Percentiles rank a stretch among this genome's conserved stretches.
Conservation (phyloP, 2,113 vertebrate genomes). For the Ceyx margarethae region DNA sequence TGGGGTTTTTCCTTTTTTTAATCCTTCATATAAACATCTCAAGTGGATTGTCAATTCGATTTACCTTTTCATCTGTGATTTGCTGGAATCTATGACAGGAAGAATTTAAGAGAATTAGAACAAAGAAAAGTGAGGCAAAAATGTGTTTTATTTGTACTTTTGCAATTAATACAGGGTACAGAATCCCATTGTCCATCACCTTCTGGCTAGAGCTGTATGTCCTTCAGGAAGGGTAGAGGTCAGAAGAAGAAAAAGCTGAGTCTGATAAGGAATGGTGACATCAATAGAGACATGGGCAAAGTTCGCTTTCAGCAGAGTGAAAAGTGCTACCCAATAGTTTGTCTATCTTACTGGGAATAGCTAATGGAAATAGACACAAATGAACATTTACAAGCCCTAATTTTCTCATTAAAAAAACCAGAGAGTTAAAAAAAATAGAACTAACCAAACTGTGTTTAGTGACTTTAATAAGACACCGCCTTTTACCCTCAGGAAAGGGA, state of each 20-base stretch:
- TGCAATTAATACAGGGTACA: not conserved
- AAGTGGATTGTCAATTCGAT: not conserved
- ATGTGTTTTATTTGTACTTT: not conserved
- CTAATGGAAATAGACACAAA: slow-evolving; percentile 48
- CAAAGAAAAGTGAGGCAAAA: not conserved
- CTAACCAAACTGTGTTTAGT: slow-evolving; percentile 14
- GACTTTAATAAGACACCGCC: slow-evolving; percentile 59
- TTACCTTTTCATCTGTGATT: not conserved
- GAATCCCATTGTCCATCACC: not conserved
- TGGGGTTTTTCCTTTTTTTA: not conserved
- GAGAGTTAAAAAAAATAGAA: slow-evolving; percentile 14
- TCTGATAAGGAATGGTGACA: not conserved
- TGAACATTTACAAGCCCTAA: slow-evolving; percentile 26
- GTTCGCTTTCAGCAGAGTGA: slow-evolving; percentile 12
- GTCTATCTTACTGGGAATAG: not conserved
- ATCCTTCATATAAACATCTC: not conserved
- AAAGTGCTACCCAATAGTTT: not conserved
- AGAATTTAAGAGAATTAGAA: not conserved
- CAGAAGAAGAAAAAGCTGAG: not conserved
- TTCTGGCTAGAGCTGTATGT: not conserved
- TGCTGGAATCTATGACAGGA: not conserved
- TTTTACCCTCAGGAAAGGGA: slow-evolving; percentile 74
- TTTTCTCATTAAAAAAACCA: slow-evolving; percentile 62
- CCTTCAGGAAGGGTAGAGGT: not conserved
- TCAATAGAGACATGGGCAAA: not conserved